Percentiles rank a stretch among this genome's conserved stretches.
phyloP scores from a whole-genome alignment of 2,888 invertebrate species.

The Drosophila niveifrons region DNA sequence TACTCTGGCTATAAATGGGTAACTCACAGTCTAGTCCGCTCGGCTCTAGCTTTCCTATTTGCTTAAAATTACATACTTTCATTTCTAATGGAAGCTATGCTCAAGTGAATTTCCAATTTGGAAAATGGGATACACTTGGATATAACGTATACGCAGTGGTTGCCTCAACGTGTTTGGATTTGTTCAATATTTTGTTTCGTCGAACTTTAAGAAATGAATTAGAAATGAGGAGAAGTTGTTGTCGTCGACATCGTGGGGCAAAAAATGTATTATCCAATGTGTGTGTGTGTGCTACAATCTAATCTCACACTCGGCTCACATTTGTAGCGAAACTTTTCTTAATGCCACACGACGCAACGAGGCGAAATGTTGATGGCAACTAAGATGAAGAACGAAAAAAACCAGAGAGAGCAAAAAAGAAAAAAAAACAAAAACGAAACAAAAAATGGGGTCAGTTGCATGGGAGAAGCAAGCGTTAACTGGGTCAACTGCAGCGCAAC shows the following conservation, averaged over 20 bases:
- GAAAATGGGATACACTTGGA: neutral
- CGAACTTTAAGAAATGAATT: conserved; percentile 3
- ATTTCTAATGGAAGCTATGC: no score
- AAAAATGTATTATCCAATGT: conserved; percentile 14
- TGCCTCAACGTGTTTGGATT: neutral
- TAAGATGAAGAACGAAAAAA: conserved; percentile 5
- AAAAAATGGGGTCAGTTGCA: conserved; percentile 57
- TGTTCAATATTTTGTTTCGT: neutral
- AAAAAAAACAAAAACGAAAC: conserved; percentile 2
- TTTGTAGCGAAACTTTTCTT: conserved; percentile 30
- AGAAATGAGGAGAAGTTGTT: conserved; percentile 5
- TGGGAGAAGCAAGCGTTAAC: conserved; percentile 59
- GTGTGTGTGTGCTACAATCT: conserved; percentile 24
- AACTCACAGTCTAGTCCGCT: no score
- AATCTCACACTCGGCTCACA: conserved; percentile 24
- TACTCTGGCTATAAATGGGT: no score
- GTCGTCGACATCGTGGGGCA: neutral
- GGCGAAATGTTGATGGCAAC: neutral
- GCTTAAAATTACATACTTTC: no score
- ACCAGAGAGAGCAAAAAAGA: no score
- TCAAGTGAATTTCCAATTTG: no score
- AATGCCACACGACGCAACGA: conserved; percentile 15
- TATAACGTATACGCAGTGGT: conserved; percentile 5
- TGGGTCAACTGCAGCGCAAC: conserved; percentile 65
- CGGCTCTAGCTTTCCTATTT: no score